phyloP scores from a whole-genome alignment of 2,797 vertebrate species.

The Pitangus sulphuratus region DNA sequence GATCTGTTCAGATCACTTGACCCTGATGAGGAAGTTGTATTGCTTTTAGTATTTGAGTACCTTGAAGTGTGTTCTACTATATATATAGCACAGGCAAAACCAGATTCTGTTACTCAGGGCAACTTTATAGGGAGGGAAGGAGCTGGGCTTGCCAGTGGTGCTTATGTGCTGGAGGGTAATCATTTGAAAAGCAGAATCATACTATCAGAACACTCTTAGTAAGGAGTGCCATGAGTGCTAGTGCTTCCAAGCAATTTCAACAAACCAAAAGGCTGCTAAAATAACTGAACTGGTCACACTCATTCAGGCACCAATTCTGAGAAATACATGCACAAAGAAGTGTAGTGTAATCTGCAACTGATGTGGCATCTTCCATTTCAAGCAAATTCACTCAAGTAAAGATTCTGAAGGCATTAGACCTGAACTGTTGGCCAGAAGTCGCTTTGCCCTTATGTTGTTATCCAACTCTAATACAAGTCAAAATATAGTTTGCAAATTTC shows the following conservation, averaged over 20 bases:
- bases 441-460: background rate
- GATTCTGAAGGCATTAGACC: background rate
- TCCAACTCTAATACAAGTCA: background rate
- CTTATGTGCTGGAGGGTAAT: background rate
- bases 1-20: background rate
- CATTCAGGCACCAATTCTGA: background rate
- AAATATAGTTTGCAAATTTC: background rate
- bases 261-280: background rate
- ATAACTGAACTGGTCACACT: background rate
- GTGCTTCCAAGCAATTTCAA: background rate
- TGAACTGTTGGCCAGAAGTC: background rate
- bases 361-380: background rate
- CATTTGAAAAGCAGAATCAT: background rate
- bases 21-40: background rate
- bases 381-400: background rate
- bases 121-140: background rate
- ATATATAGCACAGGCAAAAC: background rate
- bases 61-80: background rate
- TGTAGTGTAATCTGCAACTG: background rate
- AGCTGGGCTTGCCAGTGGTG: background rate
- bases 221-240: fast-evolving
- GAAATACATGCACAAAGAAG: background rate
- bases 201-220: background rate
- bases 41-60: background rate
- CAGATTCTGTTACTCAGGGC: background rate